Conservation (phyloP, 2,888 invertebrate genomes). For the Spisula subtruncata region DNA sequence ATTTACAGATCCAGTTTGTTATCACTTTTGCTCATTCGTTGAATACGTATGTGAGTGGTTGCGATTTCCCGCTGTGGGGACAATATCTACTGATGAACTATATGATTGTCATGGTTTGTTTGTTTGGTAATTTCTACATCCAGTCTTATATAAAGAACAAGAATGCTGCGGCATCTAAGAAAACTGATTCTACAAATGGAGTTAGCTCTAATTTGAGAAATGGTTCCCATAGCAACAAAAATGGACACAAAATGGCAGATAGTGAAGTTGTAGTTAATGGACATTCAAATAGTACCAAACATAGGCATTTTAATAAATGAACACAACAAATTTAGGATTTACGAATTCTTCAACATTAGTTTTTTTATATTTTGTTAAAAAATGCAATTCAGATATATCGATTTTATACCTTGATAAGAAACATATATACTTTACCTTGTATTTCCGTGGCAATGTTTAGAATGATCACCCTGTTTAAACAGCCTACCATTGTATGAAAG, state of each 20-base stretch:
- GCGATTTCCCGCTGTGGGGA: slow-evolving; percentile 92
- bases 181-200: slow-evolving; percentile 56
- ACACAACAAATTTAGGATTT: neutral
- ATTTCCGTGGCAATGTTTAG: no score
- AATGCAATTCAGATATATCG: neutral
- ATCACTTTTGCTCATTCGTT: slow-evolving; percentile 94
- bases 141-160: slow-evolving; percentile 79
- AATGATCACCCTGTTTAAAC: no score
- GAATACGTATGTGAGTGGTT: slow-evolving; percentile 93
- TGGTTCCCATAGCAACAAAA: slow-evolving; percentile 21
- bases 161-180: slow-evolving; percentile 48
- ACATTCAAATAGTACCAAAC: slow-evolving; percentile 14
- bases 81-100: slow-evolving; percentile 90
- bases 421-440: neutral
- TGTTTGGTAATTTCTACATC: slow-evolving; percentile 97
- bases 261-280: slow-evolving; percentile 9
- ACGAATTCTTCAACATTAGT: neutral
- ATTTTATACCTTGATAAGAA: neutral
- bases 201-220: neutral
- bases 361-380: slow-evolving; percentile 13
- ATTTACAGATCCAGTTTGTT: slow-evolving; percentile 93
- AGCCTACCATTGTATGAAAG: no score
- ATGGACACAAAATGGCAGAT: slow-evolving; percentile 16
- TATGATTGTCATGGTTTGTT: slow-evolving; percentile 98
- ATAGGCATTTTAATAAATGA: neutral